Evolutionary conservation across 2,113 vertebrate species (phyloP), one percentile per base, ranked within the genome.

Genomic region (Felis chaus): DNA sequence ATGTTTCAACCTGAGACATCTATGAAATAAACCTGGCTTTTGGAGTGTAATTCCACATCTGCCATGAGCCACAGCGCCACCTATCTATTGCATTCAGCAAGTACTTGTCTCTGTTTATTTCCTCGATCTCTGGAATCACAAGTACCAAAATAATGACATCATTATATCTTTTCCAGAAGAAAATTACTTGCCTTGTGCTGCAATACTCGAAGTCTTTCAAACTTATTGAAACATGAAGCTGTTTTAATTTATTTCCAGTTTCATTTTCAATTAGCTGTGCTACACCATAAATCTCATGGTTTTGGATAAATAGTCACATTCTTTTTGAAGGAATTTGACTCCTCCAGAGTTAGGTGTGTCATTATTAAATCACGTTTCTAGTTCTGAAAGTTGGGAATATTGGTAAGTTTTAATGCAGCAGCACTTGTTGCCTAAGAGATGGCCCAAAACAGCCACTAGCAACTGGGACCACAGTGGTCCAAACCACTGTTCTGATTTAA

Each of bases 61-160:
- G 81, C 89, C 11, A 41, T 66, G 94, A 98, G 68, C 84, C 90
- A 89, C 91, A 97, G 94, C 50, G 33, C 78, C 97, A 97, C 96
- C 82, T 98, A 95, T 98, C 83, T 94, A 92, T 92, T 97, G 94
- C 80, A 92, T 95, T 96, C 91, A 97, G 92, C 96, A 97, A 95
- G 74, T 74, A 91, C 97, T 97, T 98, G 98, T 96, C 91, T 98
- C 87, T 97, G 41, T 91, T 98, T 65, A 39, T 95, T 98, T 97
- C 89, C 86, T 80, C 36, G 39, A 80, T 98, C 97, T 97, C 95
- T 95, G 79, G 96, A 98, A 95, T 98, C 95, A 65, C 31, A 82
- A 98, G 98, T 98, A 98, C 96, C 97, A 98, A 98, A 98, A 98
- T 98, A 98, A 98, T 98, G 98, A 99, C 98, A 98, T 98, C 98